Base-by-base conservation (phyloP, 2,113 vertebrate genomes). In the Melospiza georgiana region DNA sequence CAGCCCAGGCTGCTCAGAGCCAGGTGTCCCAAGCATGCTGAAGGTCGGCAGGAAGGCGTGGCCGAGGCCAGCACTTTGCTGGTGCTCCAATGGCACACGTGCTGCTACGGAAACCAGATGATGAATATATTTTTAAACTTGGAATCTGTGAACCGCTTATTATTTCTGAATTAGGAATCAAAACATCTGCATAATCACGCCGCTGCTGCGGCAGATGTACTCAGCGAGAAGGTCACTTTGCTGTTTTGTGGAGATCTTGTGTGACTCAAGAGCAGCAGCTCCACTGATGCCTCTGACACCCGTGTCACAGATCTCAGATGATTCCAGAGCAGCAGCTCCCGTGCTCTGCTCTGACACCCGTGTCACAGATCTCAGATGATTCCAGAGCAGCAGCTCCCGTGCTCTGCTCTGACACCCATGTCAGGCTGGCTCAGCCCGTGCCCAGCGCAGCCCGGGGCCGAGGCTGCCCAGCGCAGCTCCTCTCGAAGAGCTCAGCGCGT, bases 91-190 rank as follows among this genome's bases (percentile, higher is more conserved):
- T 7, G 43, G 93, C 83, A 39, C 94, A 13, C 43, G 7, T 74
- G 95, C 96, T 94, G 87, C 93, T 54, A 19, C 46, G 52, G 91
- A 91, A 83, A 95, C 87, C 97, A 95, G 96, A 90, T 96, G 95
- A 96, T 57, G 90, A 81, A 94, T 96, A n/a, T 97, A 97, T 98
- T 98, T 98, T 98, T 97, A 97, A 97, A 97, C 97, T 97, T 97
- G 97, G 97, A 97, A 93, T 75, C 90, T 55, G n/a, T 39, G 95
- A 98, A 97, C 96, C 21, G 57, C 95, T 97, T 95, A 96, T 97
- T 98, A 98, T 97, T 97, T 97, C 97, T 98, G 97, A 98, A 97
- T 97, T 96, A 96, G 94, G 96, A 93, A 95, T 97, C 96, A 95
- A 96, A 97, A 96, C 97, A 94, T 97, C 68, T 89, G 96, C 94